Base-by-base conservation (phyloP, 2,113 vertebrate species). In the Spilogale gracilis region DNA sequence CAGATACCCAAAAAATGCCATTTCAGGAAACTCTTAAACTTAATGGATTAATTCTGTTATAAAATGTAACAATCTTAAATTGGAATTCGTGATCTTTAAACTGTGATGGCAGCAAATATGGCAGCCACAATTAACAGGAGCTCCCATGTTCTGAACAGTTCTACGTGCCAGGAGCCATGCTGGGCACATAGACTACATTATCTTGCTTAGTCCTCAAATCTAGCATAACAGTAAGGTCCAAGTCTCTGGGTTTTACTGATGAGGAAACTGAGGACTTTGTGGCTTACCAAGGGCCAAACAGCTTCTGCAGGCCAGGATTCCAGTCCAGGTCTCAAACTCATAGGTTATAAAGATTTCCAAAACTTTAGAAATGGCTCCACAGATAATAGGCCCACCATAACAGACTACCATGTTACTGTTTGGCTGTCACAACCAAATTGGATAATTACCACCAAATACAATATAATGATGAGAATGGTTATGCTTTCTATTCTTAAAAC, bases 401-500 rank as follows among this genome's bases (percentile, higher is more conserved):
- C 0, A 79, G 23, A 88, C 63, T 18, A 43, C 3, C 71, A 9
- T 30, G 45, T 91, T 81, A 85, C 43, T 91, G 91, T 71, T 89
- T 71, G 61, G 60, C n/a, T 93, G 50, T 82, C 85, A 86, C 50
- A 93, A 82, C 20, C 50, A 96, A 97, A 93, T 32, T 81, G 27
- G 65, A 82, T 67, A 96, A 96, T 54, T 32, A 92, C 5, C 84
- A 95, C 2, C 58, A 14, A 96, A 90, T 58, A 86, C 3, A 86
- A 74, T 6, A 85, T 14, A 83, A 87, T 93, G 18, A 85, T 43
- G 63, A 74, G 54, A 96, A 96, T 43, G 13, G n/a, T 43, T 95
- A 86, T 50, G 27, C 27, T 93, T 88, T 85, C 67, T 86, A 80
- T n/a, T 96, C 50, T 92, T 97, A 79, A 93, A 93, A 91, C 21